Base-by-base conservation (phyloP, 2,888 invertebrate genomes). In the Aspidiotus rigidus region DNA sequence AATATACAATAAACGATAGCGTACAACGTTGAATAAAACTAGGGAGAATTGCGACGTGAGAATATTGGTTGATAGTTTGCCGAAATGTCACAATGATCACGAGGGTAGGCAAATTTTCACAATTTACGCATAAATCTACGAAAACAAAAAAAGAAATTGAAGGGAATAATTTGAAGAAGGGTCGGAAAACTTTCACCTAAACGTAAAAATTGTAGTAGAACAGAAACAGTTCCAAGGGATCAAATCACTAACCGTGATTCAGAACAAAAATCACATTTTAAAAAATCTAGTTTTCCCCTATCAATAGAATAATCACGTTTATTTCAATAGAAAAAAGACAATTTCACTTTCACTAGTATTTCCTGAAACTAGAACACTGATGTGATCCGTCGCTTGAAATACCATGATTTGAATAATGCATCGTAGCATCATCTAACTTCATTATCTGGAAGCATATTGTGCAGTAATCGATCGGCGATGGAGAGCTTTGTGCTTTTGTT, bases 391-490 rank as follows among this genome's bases (percentile, higher is more conserved):
- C 56, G 7, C 57, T 17, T 41, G 28, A 40, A 9, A 59, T 41
- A 17, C 7, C 57, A 17, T 67, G 67, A 28, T 44, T 57, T 44
- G 49, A 42, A 49, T 49, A 39, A 44, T 67, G 67, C 28, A n/a
- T 53, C 8, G 39, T n/a, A 28, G 39, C 28, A 39, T 67, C 67
- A 7, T 57, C 57, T 1, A 59, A 7, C 28, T 59, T 49, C 49
- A 67, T 16, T 28, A 67, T 67, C 28, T 67, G 67, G 10, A 67
- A 67, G 60, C 67, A 67, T 53, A 67, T 44, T 11, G 57, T 39
- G 53, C 67, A 67, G 13, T 57, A 28, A 7, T 60, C 59, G 7
- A 67, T 49, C 13, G 28, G 53, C 28, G 44, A 28, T 28, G 28
- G 5, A 28, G 28, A 40, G 8, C 13, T 7, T 6, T 7, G 28